Evolutionary conservation across 2,797 vertebrate genomes (phyloP), one percentile per base, ranked within the genome.

Genomic region (Cynodonichthys magdalenae): DNA sequence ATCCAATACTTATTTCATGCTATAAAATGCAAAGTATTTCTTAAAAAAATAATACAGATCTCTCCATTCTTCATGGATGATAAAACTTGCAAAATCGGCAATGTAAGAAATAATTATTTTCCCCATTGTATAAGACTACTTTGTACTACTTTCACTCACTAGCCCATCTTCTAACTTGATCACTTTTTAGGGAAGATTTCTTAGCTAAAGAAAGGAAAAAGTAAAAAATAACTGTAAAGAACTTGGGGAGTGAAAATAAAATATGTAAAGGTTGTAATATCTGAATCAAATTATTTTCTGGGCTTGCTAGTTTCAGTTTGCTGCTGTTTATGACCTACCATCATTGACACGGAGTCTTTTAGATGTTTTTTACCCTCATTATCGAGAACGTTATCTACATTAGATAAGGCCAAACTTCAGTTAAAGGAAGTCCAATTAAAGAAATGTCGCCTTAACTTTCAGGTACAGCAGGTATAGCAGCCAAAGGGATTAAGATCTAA

Each of bases 361-460:
- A 80, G 75, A 78, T 82, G 65, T 78, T 79, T 66, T 78, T 71
- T 56, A 42, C 27, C 76, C 47, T 66, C n/a, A 44, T 64, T 73
- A 41, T 65, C n/a, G 54, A 64, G 64, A 60, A 42, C 69, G 57
- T 55, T 62, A 70, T 57, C 67, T 3, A 11, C 51, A 46, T 75
- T 81, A 63, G 57, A 71, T 62, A 53, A 5, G 54, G 18, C 54
- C 69, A 58, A 68, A 67, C 66, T 81, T 69, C 65, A 0, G 3
- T 5, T 39, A 69, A 66, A 72, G 51, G 47, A 41, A 29, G 53
- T 74, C 67, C 79, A 80, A 86, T 86, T 80, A 84, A 66, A 60
- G 71, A 76, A 81, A 84, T 66, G 72, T 80, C 81, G 75, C 54
- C 29, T 54, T 41, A 47, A 77, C 76, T 66, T 73, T 58, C 69